A percentile compares a stretch with the other conserved stretches of the same genome.
Conservation (phyloP, 2,888 invertebrate species). For the Villa cingulata region DNA sequence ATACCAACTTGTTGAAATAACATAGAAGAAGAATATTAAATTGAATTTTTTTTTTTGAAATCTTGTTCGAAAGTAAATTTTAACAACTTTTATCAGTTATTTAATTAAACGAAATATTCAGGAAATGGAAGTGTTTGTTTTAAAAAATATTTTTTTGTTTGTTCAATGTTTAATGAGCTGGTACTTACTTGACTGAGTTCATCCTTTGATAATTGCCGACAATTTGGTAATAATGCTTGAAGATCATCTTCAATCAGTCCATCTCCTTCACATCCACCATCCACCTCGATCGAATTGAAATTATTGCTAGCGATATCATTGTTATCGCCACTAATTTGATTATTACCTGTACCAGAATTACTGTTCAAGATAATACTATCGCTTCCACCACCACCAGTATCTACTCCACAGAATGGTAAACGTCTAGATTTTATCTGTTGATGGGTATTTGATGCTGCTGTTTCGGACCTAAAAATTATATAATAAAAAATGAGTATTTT, state of each 20-base stretch:
- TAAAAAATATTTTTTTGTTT: not conserved
- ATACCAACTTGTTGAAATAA: no score
- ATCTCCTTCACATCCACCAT: conserved; percentile 25
- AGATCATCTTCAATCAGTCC: conserved; percentile 33
- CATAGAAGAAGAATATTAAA: no score
- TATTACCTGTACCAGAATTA: conserved; percentile 12
- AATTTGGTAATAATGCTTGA: conserved; percentile 33
- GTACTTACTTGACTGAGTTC: conserved; percentile 36
- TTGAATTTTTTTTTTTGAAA: no score
- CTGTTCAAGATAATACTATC: conserved; percentile 17
- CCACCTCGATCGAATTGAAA: conserved; percentile 26
- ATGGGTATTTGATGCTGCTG: conserved; percentile 17
- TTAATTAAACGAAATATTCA: no score
- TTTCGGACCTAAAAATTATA: conserved; percentile 2
- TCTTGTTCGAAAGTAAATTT: no score
- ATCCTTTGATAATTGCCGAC: conserved; percentile 31
- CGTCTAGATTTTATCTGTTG: conserved; percentile 22
- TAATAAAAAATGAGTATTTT: not conserved
- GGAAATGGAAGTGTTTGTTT: no score
- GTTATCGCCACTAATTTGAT: conserved; percentile 6
- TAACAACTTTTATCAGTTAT: no score
- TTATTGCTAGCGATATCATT: conserved; percentile 8
- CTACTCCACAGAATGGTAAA: conserved; percentile 28
- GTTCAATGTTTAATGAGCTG: not conserved
- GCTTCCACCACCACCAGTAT: conserved; percentile 18